Evolutionary conservation across 2,113 vertebrate species (phyloP), one percentile per base, ranked within the genome.

Genomic region (Zapornia atra): DNA sequence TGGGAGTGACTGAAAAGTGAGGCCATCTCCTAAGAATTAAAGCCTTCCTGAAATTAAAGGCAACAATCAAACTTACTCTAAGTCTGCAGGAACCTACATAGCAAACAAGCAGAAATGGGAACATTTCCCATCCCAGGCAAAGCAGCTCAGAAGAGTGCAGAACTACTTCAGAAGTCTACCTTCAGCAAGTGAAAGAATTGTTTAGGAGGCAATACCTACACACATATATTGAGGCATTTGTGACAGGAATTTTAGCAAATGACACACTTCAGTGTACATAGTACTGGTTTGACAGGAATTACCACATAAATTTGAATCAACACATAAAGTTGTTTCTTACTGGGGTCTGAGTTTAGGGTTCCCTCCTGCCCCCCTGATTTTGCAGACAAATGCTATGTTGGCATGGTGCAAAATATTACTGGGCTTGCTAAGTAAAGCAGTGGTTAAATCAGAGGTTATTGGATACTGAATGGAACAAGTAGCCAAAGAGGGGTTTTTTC

Each of bases 21-120:
- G 82, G 34, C 76, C 76, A 91, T 48, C 53, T 90, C 84, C 81
- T 34, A 92, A 94, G 70, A 97, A 97, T 91, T 91, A 96, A 98
- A 86, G 78, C 64, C 65, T 82, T 96, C 90, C 72, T 92, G 54
- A 97, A 97, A 94, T 97, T 96, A 97, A 97, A 94, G n/a, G 15
- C 24, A 82, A 65, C 59, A 48, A 76, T 71, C 61, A 92, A 92
- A 88, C 26, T 92, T 91, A 85, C 59, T 40, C 2, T 78, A 53
- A 68, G n/a, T 68, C 29, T 79, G 14, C 25, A 61, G 18, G 14
- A 82, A 60, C 21, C 19, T 36, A 28, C 36, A 44, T 7, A 56
- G 33, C 40, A 83, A 73, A 65, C 16, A 79, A 84, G 22, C n/a
- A 94, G 82, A 94, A 96, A 81, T 13, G 1, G 44, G 54, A 87